phyloP scores from a whole-genome alignment of 2,888 invertebrate genomes.

The Tyria jacobaeae region DNA sequence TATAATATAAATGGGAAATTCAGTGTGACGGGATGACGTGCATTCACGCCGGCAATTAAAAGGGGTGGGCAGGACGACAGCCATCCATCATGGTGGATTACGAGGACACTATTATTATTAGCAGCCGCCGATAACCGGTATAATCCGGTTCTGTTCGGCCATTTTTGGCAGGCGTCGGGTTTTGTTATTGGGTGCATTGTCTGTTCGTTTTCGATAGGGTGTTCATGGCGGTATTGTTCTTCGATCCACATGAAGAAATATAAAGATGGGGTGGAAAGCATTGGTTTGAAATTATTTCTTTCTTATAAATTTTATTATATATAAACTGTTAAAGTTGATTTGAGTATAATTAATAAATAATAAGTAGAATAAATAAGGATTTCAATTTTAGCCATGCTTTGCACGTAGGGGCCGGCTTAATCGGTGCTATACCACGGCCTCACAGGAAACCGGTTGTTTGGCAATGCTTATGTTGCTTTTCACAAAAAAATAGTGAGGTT shows the following conservation, averaged over 20 bases:
- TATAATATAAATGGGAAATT: constrained; percentile 85
- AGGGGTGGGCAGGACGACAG: constrained; percentile 75
- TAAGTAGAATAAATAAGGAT: no score
- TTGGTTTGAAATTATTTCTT: constrained; percentile 15
- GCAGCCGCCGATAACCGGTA: constrained; percentile 76
- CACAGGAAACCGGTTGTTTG: no score
- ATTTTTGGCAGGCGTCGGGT: constrained; percentile 58
- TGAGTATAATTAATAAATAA: no score
- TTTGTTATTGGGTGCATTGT: constrained; percentile 30
- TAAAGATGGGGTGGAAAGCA: constrained; percentile 20
- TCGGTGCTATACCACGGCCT: no score
- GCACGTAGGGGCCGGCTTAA: no score
- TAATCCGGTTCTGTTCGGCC: constrained; percentile 75
- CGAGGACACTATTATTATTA: constrained; percentile 81
- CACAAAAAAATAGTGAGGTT: no score
- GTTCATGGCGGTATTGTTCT: constrained; percentile 1
- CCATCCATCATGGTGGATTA: constrained; percentile 81
- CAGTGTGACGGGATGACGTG: constrained; percentile 74
- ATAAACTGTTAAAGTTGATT: no score
- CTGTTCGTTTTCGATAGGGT: constrained; percentile 12
- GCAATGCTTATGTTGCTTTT: no score
- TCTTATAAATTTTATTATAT: neutral
- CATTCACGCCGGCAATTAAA: constrained; percentile 81
- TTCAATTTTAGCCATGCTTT: no score
- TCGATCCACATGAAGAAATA: neutral